A percentile compares a stretch with the other conserved stretches of the same genome.
Conservation (phyloP, 1,140 invertebrate genomes). For the Octopus sinensis region DNA sequence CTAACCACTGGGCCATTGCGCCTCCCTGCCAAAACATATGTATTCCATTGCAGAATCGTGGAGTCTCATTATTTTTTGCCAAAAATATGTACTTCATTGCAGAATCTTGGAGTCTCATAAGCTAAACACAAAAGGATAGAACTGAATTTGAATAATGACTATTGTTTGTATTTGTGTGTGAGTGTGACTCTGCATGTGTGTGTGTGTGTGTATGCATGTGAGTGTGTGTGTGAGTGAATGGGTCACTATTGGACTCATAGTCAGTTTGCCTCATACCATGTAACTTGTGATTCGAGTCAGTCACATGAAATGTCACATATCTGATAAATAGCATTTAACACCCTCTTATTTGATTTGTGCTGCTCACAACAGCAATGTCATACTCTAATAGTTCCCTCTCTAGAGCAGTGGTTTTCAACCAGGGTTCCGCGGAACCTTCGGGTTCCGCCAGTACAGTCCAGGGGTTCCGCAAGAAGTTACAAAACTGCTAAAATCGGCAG, state of each 20-base stretch:
- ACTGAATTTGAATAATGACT: not conserved
- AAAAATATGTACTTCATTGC: not conserved
- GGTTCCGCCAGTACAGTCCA: too few relatives aligned
- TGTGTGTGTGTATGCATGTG: not conserved
- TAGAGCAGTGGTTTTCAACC: not conserved
- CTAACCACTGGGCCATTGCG: too few relatives aligned
- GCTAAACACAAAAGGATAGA: too few relatives aligned
- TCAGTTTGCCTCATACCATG: not conserved
- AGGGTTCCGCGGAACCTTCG: not conserved
- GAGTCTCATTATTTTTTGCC: not conserved
- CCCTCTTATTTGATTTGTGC: not conserved
- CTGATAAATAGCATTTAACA: not conserved
- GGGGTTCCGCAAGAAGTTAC: too few relatives aligned
- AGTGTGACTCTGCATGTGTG: not conserved
- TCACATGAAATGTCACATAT: not conserved
- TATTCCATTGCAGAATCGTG: too few relatives aligned
- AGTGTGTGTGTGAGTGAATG: not conserved
- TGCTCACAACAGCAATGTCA: not conserved
- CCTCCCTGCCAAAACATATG: too few relatives aligned
- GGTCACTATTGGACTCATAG: not conserved
- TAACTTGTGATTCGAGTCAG: not conserved
- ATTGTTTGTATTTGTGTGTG: not conserved
- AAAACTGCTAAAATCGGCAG: too few relatives aligned
- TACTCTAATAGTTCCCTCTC: not conserved
- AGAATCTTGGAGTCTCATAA: too few relatives aligned